These are phyloP conservation scores for Neolamprologus cancellatus DNA, from an alignment of 2,113 vertebrate species.

Conservation along the genomic window DNA sequence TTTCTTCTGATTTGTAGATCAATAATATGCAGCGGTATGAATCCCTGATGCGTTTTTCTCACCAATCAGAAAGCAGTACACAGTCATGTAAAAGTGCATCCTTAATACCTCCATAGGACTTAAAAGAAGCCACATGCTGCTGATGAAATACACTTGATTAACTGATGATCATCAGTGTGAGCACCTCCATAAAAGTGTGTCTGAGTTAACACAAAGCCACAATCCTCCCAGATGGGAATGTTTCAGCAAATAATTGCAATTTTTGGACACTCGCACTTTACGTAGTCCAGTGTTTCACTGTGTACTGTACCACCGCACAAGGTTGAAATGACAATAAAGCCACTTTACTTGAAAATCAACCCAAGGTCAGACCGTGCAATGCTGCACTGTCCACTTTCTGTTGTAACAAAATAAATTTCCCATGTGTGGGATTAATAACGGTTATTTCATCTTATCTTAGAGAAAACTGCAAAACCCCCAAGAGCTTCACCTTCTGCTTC, in stretches of 20 bases:
- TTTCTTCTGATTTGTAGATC: neutral
- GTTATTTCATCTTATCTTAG: neutral
- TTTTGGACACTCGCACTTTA: rapidly evolving
- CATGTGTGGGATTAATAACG: neutral
- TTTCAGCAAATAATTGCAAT: neutral
- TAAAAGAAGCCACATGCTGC: neutral
- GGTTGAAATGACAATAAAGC: neutral
- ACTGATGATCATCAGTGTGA: neutral
- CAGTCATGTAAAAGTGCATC: neutral
- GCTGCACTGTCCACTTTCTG: neutral
- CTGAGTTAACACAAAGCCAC: neutral
- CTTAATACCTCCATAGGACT: neutral
- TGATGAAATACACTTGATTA: neutral
- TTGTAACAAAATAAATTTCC: neutral
- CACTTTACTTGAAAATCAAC: neutral
- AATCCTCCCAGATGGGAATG: neutral
- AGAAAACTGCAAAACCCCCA: neutral
- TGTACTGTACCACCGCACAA: neutral
- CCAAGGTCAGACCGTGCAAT: neutral
- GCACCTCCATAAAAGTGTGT: neutral
- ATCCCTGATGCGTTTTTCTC: neutral
- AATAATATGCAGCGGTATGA: neutral
- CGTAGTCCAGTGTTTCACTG: rapidly evolving
- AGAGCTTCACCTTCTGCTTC: neutral
- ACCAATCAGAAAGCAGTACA: neutral